Evolutionary conservation across 2,888 invertebrate genomes (phyloP), one percentile per base, ranked within the genome.

Genomic region (Rhyacophila evoluta): DNA sequence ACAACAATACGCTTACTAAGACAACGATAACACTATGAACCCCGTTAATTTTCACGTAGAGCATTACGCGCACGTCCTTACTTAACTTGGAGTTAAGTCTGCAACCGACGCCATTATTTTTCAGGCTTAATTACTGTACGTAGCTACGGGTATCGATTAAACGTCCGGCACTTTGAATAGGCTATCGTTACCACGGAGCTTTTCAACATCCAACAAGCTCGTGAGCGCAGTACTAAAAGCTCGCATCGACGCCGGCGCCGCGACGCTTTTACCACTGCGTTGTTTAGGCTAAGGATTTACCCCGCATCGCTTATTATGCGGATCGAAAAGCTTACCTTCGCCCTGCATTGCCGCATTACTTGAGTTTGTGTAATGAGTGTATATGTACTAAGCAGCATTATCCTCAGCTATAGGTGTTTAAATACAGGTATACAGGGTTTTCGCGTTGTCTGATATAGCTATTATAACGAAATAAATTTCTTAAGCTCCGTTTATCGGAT

Each of bases 221-320:
- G 55, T 55, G 55, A 55, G 55, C 55, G 19, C 55, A 55, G 55
- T 19, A 55, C 15, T 55, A 55, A 55, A 55, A 55, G 55, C 55
- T 55, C 55, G 25, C 55, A 55, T 55, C 55, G 55, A 55, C 19
- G 55, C 55, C 8, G 55, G 55, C 55, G 55, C 55, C 55, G 55
- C 55, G 15, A 19, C 15, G 55, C 55, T 55, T 55, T 19, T 70
- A 70, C 70, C 70, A 74, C 74, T 77, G 19, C 73, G 73, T 77
- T 79, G 79, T 77, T 79, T 38, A 71, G 79, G 27, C 69, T 41
- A 41, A 27, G 71, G 79, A 77, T 74, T 80, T 80, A 74, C 72
- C 27, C 55, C 55, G 29, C 80, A 77, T 74, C 77, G 74, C 74
- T 80, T 74, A 80, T 77, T 80, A 74, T 74, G 72, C 75, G 80